Conservation (phyloP, 2,113 vertebrate species). For the Etia nguti region DNA sequence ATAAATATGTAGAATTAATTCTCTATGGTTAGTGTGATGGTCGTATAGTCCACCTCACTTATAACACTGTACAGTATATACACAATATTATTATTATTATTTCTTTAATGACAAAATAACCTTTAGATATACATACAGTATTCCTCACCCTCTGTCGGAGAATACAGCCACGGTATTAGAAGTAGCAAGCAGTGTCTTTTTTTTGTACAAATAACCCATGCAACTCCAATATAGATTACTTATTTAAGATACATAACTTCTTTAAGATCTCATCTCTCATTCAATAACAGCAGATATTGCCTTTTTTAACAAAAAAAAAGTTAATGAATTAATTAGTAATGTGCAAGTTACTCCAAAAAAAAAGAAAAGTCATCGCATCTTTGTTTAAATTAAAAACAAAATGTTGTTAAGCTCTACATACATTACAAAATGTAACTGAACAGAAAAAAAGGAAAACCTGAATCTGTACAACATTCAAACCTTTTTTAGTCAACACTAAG, state of each 20-base stretch:
- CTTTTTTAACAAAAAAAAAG: conserved; percentile 57
- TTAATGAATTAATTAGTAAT: conserved; percentile 40
- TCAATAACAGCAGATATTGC: conserved; percentile 79
- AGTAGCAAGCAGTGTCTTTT: conserved; percentile 64
- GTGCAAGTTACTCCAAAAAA: conserved; percentile 63
- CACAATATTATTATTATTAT: conserved; percentile 57
- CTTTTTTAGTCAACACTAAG: conserved; percentile 54
- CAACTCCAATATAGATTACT: conserved; percentile 57
- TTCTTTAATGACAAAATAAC: conserved; percentile 72
- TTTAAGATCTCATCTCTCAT: conserved; percentile 55
- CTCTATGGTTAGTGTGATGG: conserved; percentile 55
- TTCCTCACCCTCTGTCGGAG: conserved; percentile 60
- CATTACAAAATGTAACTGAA: conserved; percentile 18
- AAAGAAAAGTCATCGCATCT: not conserved
- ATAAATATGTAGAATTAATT: conserved; percentile 77
- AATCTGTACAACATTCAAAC: conserved; percentile 75
- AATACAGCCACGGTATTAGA: conserved; percentile 70
- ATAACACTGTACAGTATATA: conserved; percentile 79
- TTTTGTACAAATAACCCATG: conserved; percentile 70
- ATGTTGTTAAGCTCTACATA: conserved; percentile 29
- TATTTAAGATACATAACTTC: conserved; percentile 62
- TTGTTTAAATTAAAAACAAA: conserved; percentile 43
- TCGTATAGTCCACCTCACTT: conserved; percentile 50
- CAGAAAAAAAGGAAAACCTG: conserved; percentile 32
- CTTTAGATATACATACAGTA: conserved; percentile 70